These are phyloP conservation scores for Eulemur albifrons DNA, from an alignment of 2,797 vertebrate species.

Conservation along the genomic window DNA sequence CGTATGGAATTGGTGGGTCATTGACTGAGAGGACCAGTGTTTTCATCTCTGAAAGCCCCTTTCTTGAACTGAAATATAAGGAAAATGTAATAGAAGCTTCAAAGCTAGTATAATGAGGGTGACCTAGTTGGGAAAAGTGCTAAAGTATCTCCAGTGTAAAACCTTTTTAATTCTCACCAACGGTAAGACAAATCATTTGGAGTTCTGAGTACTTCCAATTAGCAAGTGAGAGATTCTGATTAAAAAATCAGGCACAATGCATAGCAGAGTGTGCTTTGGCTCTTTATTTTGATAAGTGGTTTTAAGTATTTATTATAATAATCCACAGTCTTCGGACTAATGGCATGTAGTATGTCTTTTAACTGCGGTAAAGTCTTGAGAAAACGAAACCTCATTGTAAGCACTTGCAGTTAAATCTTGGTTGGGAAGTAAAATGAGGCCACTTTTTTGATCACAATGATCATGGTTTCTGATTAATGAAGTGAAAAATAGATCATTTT, in stretches of 20 bases:
- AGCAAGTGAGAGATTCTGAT: constrained; percentile 62
- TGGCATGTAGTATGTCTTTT: constrained; percentile 51
- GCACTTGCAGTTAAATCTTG: constrained; percentile 50
- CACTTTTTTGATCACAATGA: constrained; percentile 20
- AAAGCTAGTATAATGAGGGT: constrained; percentile 58
- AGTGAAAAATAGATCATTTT: constrained; percentile 70
- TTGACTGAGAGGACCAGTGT: neutral
- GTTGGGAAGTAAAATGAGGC: constrained; percentile 50
- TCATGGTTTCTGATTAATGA: constrained; percentile 72
- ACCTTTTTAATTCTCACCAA: constrained; percentile 60
- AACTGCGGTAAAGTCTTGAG: constrained; percentile 45
- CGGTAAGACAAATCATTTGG: neutral
- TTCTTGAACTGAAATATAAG: neutral
- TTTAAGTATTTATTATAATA: constrained; percentile 75
- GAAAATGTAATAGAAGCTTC: constrained; percentile 45
- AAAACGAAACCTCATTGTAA: constrained; percentile 40
- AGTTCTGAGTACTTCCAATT: constrained; percentile 65
- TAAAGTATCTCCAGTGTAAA: constrained; percentile 61
- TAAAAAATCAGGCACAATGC: constrained; percentile 48
- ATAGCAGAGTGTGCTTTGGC: constrained; percentile 15
- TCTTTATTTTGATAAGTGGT: constrained; percentile 70
- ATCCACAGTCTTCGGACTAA: constrained; percentile 52
- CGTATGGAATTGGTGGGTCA: neutral
- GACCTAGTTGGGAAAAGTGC: constrained; percentile 60
- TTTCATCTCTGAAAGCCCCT: neutral